Percentiles rank a stretch among this genome's conserved stretches.
Evolutionary conservation across 2,888 invertebrate species (phyloP).

Genomic region (Adineta ricciae): DNA sequence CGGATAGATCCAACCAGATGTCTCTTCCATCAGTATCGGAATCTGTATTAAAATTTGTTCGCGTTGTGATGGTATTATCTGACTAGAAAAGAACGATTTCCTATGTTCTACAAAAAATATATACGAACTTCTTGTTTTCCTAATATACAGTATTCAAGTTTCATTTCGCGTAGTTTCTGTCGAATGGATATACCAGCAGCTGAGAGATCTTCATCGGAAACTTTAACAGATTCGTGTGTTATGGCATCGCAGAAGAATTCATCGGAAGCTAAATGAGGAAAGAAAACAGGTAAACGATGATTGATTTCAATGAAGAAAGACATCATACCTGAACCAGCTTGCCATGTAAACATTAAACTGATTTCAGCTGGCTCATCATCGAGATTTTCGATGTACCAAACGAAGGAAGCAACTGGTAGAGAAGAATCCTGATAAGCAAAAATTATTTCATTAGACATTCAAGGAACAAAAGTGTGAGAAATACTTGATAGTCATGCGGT

Average conservation of each 20-base stretch:
- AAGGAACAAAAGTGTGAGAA: not conserved
- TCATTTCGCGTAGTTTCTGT: slow-evolving; percentile 51
- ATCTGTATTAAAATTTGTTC: not conserved
- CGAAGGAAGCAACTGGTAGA: slow-evolving; percentile 74
- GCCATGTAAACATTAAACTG: slow-evolving; percentile 70
- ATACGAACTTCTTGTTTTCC: slow-evolving; percentile 26
- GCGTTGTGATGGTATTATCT: not conserved
- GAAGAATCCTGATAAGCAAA: slow-evolving; percentile 60
- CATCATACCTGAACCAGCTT: slow-evolving; percentile 28
- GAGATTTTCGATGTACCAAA: slow-evolving; percentile 71
- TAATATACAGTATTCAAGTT: slow-evolving; percentile 29
- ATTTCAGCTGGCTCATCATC: slow-evolving; percentile 62
- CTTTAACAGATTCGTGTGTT: slow-evolving; percentile 52
- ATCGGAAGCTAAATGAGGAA: not conserved
- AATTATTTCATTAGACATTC: not conserved
- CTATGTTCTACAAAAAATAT: not conserved
- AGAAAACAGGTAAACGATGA: not conserved
- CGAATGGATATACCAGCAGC: slow-evolving; percentile 51
- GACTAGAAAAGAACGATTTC: not conserved
- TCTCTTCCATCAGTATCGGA: not conserved
- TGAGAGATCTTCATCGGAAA: slow-evolving; percentile 42
- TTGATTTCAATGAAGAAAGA: too few species aligned
- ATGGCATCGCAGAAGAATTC: not conserved
- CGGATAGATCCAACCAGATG: not conserved
- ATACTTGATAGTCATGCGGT: slow-evolving; percentile 69